phyloP scores from a whole-genome alignment of 2,113 vertebrate genomes.

The Tor tambroides region DNA sequence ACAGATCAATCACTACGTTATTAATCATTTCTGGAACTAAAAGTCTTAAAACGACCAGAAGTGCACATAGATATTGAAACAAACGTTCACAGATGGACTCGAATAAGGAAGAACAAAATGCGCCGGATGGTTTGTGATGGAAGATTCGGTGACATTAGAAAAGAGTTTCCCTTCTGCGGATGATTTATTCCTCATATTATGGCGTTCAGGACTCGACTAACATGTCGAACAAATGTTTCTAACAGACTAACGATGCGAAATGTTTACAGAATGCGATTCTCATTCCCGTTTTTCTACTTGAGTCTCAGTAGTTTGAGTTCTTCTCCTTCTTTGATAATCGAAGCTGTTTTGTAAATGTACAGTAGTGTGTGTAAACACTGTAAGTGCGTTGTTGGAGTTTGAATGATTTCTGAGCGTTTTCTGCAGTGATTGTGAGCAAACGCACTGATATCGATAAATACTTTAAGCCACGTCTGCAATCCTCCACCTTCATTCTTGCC shows the following conservation, averaged over 20 bases:
- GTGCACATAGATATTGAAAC: not conserved
- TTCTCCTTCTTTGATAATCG: not conserved
- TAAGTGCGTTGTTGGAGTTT: not conserved
- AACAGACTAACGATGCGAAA: not conserved
- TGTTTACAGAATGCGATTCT: constrained; percentile 47
- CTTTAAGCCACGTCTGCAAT: constrained; percentile 5
- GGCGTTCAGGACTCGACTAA: not conserved
- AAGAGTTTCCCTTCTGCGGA: not conserved
- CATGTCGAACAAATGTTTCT: not conserved
- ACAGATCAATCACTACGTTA: not conserved
- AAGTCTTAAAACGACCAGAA: constrained; percentile 40
- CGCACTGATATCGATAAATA: not conserved
- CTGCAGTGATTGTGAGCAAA: not conserved
- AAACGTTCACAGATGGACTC: not conserved
- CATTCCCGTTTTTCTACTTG: not conserved
- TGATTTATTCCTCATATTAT: not conserved
- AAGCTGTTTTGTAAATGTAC: constrained; percentile 22
- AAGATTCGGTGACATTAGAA: not conserved
- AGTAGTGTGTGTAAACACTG: not conserved
- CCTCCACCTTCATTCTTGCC: constrained; percentile 46
- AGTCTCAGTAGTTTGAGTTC: not conserved
- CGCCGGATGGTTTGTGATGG: not conserved
- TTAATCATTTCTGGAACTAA: not conserved
- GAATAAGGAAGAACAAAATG: not conserved
- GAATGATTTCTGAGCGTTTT: not conserved